Evolutionary conservation across 2,888 invertebrate genomes (phyloP).

Genomic region (Scrobipalpa costella): DNA sequence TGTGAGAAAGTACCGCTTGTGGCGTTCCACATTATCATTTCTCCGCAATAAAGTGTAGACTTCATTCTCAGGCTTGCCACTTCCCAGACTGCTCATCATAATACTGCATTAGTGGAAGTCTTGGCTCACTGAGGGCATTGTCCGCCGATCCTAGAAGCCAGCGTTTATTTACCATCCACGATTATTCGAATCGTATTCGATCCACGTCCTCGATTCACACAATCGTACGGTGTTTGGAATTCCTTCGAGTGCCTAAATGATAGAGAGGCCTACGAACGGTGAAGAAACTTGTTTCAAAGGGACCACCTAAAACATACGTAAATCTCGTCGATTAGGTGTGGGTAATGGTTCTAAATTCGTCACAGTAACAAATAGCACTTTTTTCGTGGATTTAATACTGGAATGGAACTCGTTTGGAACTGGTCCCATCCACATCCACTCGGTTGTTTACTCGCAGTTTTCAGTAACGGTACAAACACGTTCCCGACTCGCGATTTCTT

Average conservation of each 20-base stretch:
- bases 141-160: slow-evolving; percentile 60
- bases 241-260: slow-evolving; percentile 45
- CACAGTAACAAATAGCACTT: slow-evolving; percentile 41
- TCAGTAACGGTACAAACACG: slow-evolving; percentile 77
- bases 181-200: slow-evolving; percentile 66
- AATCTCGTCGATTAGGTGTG: slow-evolving; percentile 12
- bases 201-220: slow-evolving; percentile 77
- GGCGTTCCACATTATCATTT: slow-evolving; percentile 52
- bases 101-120: slow-evolving; percentile 29
- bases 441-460: slow-evolving; percentile 59
- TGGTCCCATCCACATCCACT: slow-evolving; percentile 46
- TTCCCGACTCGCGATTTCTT: slow-evolving; percentile 58
- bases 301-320: slow-evolving; percentile 13
- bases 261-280: slow-evolving; percentile 56
- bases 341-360: slow-evolving; percentile 12
- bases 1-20: slow-evolving; percentile 71
- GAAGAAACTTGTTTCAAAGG: slow-evolving; percentile 31
- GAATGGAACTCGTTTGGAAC: slow-evolving; percentile 60
- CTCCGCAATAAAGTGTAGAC: slow-evolving; percentile 38
- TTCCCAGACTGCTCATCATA: slow-evolving; percentile 27
- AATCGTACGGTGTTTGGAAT: slow-evolving; percentile 69
- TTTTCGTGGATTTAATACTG: slow-evolving; percentile 41
- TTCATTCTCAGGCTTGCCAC: slow-evolving; percentile 24
- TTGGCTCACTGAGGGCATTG: slow-evolving; percentile 56
- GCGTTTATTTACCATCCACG: slow-evolving; percentile 66